Conservation (phyloP, 2,797 vertebrate species). For the Sebastiscus tertius region DNA sequence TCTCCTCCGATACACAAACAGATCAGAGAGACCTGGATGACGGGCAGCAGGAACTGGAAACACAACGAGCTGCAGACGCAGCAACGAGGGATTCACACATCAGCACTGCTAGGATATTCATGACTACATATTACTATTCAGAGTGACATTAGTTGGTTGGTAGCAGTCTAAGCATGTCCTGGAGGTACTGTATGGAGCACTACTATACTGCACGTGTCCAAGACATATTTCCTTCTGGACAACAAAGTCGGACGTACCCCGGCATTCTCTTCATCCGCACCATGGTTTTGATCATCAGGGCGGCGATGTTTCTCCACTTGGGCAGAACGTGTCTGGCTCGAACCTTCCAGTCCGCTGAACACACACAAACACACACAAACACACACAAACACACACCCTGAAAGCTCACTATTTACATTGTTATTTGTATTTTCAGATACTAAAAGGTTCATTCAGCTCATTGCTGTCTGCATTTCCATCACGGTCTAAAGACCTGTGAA, state of each 20-base stretch:
- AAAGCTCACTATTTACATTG: too few relatives aligned
- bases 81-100: too few relatives aligned
- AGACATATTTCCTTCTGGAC: too few relatives aligned
- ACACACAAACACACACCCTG: constrained; percentile 7
- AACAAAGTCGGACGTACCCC: constrained; percentile 57
- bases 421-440: too few relatives aligned
- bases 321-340: constrained; percentile 77
- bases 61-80: constrained; percentile 77
- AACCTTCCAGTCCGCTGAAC: constrained; percentile 81
- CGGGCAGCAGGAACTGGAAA: constrained; percentile 87
- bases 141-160: too few relatives aligned
- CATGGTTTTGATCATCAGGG: constrained; percentile 84
- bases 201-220: too few relatives aligned
- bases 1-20: constrained; percentile 84
- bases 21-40: constrained; percentile 87
- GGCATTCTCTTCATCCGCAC: constrained; percentile 86
- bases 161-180: too few relatives aligned
- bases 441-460: too few relatives aligned
- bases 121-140: background rate
- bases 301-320: constrained; percentile 83
- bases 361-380: constrained; percentile 35
- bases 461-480: too few relatives aligned
- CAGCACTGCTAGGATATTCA: background rate
- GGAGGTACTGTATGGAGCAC: too few relatives aligned
- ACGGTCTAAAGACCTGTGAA: too few relatives aligned